Percentiles rank a stretch among this genome's conserved stretches.
These are phyloP conservation scores for Eupleurogrammus muticus DNA, from an alignment of 2,797 vertebrate species.

Conservation along the genomic window DNA sequence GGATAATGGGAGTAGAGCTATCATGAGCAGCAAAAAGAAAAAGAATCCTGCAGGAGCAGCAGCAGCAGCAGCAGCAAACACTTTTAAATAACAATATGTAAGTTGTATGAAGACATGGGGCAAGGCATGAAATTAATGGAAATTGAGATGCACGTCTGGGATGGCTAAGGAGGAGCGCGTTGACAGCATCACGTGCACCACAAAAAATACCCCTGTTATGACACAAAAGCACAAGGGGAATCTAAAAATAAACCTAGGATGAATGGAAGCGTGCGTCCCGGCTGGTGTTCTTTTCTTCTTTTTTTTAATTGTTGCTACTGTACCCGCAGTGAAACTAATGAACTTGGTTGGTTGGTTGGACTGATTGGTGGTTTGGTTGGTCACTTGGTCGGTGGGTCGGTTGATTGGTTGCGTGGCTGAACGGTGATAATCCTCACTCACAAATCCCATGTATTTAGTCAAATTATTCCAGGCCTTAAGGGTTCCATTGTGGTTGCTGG, in stretches of 20 bases:
- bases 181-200: slow-evolving; percentile 39
- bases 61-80: slow-evolving; percentile 48
- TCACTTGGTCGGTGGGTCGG: slow-evolving; percentile 64
- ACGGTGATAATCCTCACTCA: slow-evolving; percentile 76
- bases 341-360: slow-evolving; percentile 40
- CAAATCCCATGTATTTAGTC: slow-evolving; percentile 82
- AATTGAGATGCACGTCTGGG: slow-evolving; percentile 67
- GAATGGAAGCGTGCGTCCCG: slow-evolving; percentile 26
- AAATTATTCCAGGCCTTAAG: slow-evolving; percentile 82
- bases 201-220: slow-evolving; percentile 5
- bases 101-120: slow-evolving; percentile 42
- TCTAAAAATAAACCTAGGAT: slow-evolving; percentile 25
- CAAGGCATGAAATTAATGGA: slow-evolving; percentile 73
- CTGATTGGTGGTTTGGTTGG: slow-evolving; percentile 59
- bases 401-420: slow-evolving; percentile 65
- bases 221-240: slow-evolving; percentile 23
- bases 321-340: slow-evolving; percentile 20
- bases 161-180: slow-evolving; percentile 53
- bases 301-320: slow-evolving; percentile 36
- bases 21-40: slow-evolving; percentile 48
- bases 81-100: slow-evolving; percentile 41
- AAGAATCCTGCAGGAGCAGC: slow-evolving; percentile 45
- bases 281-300: too few species aligned
- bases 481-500: slow-evolving; percentile 75
- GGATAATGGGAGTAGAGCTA: slow-evolving; percentile 69